phyloP scores from a whole-genome alignment of 1,140 invertebrate genomes.

The Philaenus spumarius region DNA sequence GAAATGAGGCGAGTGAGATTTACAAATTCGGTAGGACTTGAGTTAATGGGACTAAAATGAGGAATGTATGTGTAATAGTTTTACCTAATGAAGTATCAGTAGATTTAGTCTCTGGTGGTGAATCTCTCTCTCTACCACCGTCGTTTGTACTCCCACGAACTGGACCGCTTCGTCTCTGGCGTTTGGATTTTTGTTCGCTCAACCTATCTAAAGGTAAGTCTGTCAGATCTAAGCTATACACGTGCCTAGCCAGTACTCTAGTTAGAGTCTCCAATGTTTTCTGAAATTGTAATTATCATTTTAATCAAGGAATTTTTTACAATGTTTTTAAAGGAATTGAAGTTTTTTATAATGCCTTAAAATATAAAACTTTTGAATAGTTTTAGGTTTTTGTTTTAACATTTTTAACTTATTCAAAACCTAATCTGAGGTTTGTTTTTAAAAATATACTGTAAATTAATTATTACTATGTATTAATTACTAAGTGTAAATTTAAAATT shows the following conservation, averaged over 20 bases:
- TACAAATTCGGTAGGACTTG: no score
- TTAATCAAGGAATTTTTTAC: not conserved
- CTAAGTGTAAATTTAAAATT: no score
- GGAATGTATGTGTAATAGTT: no score
- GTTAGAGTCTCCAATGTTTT: conserved; percentile 97
- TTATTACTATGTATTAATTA: no score
- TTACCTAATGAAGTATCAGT: not conserved
- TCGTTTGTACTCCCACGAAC: conserved; percentile 11
- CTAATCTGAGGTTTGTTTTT: no score
- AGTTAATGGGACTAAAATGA: no score
- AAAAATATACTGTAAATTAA: no score
- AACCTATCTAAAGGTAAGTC: conserved; percentile 81
- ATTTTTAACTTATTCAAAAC: no score
- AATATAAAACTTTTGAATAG: no score
- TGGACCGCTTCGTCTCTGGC: conserved; percentile 44
- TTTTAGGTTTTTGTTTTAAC: no score
- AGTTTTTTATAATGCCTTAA: no score
- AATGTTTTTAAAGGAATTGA: not conserved
- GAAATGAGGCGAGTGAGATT: no score
- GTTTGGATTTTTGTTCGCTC: conserved; percentile 75
- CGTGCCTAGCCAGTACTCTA: conserved; percentile 82
- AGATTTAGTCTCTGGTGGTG: not conserved
- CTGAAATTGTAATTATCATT: conserved; percentile 42
- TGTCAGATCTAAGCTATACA: conserved; percentile 86
- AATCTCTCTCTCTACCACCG: not conserved